phyloP scores from a whole-genome alignment of 2,113 vertebrate species.

The Eptatretus burgeri region DNA sequence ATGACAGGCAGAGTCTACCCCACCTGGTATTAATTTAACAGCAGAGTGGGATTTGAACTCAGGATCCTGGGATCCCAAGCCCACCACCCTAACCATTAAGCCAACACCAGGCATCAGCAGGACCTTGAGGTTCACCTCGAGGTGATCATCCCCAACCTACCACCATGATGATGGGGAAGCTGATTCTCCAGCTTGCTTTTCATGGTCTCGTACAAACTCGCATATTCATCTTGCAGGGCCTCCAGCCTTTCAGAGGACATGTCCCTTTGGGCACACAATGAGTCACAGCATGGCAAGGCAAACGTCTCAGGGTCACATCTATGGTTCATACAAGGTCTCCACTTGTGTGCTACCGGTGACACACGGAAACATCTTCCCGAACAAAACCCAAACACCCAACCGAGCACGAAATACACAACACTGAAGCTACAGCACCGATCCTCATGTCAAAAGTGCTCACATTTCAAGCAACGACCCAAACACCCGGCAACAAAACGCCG shows the following conservation, averaged over 20 bases:
- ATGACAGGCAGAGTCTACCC: too few relatives aligned
- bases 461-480: too few relatives aligned
- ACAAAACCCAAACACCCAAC: background rate
- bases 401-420: background rate
- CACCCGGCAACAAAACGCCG: too few relatives aligned
- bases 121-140: background rate
- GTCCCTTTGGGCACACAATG: background rate
- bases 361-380: background rate
- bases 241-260: constrained; percentile 4
- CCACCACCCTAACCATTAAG: too few relatives aligned
- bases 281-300: background rate
- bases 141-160: background rate
- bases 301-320: background rate
- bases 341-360: background rate
- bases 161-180: background rate
- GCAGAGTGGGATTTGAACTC: too few relatives aligned
- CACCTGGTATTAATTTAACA: too few relatives aligned
- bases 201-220: constrained; percentile 1
- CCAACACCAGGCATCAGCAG: too few relatives aligned
- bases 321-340: background rate
- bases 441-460: background rate
- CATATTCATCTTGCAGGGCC: background rate
- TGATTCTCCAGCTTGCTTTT: constrained; percentile 3
- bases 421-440: background rate
- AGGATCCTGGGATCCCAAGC: too few relatives aligned